These are phyloP conservation scores for Lycia hirtaria DNA, from an alignment of 2,888 invertebrate species.

Conservation along the genomic window DNA sequence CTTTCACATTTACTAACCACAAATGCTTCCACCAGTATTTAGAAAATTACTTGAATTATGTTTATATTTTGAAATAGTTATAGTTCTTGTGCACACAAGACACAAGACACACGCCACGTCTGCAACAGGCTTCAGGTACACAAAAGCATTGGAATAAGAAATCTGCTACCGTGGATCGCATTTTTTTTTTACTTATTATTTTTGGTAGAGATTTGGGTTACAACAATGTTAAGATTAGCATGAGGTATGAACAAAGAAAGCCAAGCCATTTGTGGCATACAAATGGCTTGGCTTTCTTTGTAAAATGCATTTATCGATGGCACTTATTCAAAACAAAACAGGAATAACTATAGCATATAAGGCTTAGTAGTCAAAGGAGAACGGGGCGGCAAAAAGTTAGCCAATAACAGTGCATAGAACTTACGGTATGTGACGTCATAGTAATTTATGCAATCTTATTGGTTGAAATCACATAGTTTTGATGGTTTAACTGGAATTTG, in stretches of 20 bases:
- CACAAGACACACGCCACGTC: neutral
- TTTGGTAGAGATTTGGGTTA: slow-evolving; percentile 28
- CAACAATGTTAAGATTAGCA: slow-evolving; percentile 9
- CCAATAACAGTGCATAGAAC: neutral
- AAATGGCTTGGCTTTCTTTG: no score
- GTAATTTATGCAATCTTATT: neutral
- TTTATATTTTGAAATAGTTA: neutral
- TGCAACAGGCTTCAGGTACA: neutral
- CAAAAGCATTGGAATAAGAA: slow-evolving; percentile 18
- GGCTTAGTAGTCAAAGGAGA: neutral
- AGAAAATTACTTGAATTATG: neutral
- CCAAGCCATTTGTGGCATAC: neutral
- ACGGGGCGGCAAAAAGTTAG: neutral
- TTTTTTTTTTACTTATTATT: slow-evolving; percentile 17
- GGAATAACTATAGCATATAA: slow-evolving; percentile 2
- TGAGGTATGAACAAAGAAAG: slow-evolving; percentile 4
- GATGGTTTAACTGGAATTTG: neutral
- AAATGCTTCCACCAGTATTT: no score
- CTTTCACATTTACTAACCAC: neutral
- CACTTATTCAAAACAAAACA: slow-evolving; percentile 3
- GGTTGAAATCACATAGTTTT: neutral
- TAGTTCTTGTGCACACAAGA: neutral
- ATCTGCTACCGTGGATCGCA: slow-evolving; percentile 29
- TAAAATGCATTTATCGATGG: slow-evolving; percentile 2
- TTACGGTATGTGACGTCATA: neutral